These are phyloP conservation scores for Gulo gulo DNA, from an alignment of 2,113 vertebrate species.

Conservation along the genomic window DNA sequence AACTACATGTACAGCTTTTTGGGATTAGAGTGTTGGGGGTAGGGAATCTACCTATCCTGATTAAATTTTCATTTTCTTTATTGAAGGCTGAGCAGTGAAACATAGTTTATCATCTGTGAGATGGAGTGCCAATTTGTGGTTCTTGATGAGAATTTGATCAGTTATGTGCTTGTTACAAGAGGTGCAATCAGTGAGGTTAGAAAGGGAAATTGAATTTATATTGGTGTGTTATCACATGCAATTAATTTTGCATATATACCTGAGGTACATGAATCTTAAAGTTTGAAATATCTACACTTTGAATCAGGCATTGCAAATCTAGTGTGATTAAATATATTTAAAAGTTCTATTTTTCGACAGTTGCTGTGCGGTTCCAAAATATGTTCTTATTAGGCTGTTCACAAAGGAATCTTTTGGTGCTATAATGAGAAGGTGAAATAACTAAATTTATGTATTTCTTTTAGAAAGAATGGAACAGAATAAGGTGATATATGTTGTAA, in stretches of 20 bases:
- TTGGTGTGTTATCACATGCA: constrained; percentile 74
- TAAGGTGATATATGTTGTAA: constrained; percentile 26
- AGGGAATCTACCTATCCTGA: constrained; percentile 1
- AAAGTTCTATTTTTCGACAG: constrained; percentile 11
- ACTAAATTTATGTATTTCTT: constrained; percentile 15
- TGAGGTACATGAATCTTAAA: constrained; percentile 46
- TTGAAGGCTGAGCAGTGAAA: constrained; percentile 49
- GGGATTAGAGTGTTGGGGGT: not conserved
- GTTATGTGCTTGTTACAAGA: constrained; percentile 72
- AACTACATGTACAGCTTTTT: constrained; percentile 30
- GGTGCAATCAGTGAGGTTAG: constrained; percentile 49
- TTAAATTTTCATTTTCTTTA: constrained; percentile 65
- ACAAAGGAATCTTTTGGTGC: constrained; percentile 19
- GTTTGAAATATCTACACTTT: constrained; percentile 49
- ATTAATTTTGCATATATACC: constrained; percentile 72
- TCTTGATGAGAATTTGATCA: constrained; percentile 80
- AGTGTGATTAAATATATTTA: constrained; percentile 47
- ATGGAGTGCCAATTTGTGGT: constrained; percentile 73
- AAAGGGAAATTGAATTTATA: constrained; percentile 77
- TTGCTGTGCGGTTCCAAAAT: constrained; percentile 3
- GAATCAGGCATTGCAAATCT: constrained; percentile 35
- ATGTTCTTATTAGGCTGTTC: not conserved
- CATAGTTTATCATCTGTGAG: constrained; percentile 76
- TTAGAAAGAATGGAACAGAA: constrained; percentile 3
- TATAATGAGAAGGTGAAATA: constrained; percentile 25